These are phyloP conservation scores for Bombus picipes DNA, from an alignment of 1,140 invertebrate genomes.

Conservation along the genomic window DNA sequence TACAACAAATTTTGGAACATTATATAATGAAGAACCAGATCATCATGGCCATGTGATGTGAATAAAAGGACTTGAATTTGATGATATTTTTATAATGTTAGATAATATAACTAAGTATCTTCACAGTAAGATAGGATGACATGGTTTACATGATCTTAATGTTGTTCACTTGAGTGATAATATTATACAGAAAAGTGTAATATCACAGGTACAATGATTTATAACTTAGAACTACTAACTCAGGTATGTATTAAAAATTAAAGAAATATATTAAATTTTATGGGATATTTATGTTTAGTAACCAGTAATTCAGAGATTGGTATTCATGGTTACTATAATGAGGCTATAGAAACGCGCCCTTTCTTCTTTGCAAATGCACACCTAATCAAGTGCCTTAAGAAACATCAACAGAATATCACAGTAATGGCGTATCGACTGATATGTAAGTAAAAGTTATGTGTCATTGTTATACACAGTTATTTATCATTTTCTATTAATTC, in stretches of 20 bases:
- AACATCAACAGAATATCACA: slow-evolving; percentile 42
- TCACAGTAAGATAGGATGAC: slow-evolving; percentile 81
- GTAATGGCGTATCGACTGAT: slow-evolving; percentile 39
- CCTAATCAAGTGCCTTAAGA: slow-evolving; percentile 72
- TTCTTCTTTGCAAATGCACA: slow-evolving; percentile 86
- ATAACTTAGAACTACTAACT: not conserved
- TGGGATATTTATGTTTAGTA: slow-evolving; percentile 73
- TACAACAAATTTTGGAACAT: slow-evolving; percentile 85
- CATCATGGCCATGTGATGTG: slow-evolving; percentile 83
- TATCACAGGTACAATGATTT: slow-evolving; percentile 75
- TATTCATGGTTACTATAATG: slow-evolving; percentile 87
- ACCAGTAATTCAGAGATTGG: slow-evolving; percentile 83
- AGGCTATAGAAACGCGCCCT: slow-evolving; percentile 84
- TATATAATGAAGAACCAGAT: slow-evolving; percentile 91
- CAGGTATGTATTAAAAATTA: not conserved
- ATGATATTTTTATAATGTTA: slow-evolving; percentile 82
- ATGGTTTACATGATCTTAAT: slow-evolving; percentile 85
- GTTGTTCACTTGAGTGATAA: slow-evolving; percentile 89
- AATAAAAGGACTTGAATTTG: slow-evolving; percentile 78
- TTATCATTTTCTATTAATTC: slow-evolving; percentile 2
- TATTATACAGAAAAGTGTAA: slow-evolving; percentile 81
- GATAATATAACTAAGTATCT: slow-evolving; percentile 85
- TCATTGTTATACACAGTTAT: not conserved
- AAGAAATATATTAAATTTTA: not conserved
- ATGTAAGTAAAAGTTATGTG: slow-evolving; percentile 43